Conservation (phyloP, 2,888 invertebrate species). For the Eustalomyia histrio region DNA sequence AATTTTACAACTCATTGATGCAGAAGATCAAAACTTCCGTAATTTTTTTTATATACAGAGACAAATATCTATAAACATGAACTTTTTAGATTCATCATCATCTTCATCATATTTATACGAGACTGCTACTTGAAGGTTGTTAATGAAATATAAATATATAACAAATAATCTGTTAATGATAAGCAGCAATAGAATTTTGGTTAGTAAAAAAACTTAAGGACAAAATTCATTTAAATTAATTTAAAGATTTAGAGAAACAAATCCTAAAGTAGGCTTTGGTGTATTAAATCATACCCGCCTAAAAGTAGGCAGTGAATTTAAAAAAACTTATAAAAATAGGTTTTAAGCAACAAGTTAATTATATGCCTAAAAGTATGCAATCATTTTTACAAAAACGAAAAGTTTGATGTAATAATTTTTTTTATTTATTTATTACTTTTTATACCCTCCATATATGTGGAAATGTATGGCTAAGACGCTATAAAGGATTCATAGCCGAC, state of each 20-base stretch:
- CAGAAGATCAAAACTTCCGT: slow-evolving; percentile 78
- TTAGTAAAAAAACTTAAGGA: neutral
- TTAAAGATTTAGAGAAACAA: neutral
- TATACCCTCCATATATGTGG: too few relatives aligned
- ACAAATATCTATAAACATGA: neutral
- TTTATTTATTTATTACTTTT: too few relatives aligned
- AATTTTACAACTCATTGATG: slow-evolving; percentile 79
- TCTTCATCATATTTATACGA: neutral
- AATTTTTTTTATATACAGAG: slow-evolving; percentile 13
- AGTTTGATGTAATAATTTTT: too few relatives aligned
- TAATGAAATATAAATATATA: slow-evolving; percentile 56
- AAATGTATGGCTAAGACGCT: too few relatives aligned
- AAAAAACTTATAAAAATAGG: neutral
- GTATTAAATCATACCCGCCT: neutral
- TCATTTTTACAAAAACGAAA: too few relatives aligned
- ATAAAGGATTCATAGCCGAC: too few relatives aligned
- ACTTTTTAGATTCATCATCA: neutral
- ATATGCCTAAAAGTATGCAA: too few relatives aligned
- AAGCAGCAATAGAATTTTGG: slow-evolving; percentile 13
- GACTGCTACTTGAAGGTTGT: slow-evolving; percentile 8
- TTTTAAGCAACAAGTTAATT: too few relatives aligned
- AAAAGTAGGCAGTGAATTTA: neutral
- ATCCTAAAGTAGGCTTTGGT: neutral
- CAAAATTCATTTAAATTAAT: neutral
- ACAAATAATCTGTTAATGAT: slow-evolving; percentile 52